Percentiles rank a stretch among this genome's conserved stretches.
Evolutionary conservation across 2,797 vertebrate genomes (phyloP).

Genomic region (Novumbra hubbsi): DNA sequence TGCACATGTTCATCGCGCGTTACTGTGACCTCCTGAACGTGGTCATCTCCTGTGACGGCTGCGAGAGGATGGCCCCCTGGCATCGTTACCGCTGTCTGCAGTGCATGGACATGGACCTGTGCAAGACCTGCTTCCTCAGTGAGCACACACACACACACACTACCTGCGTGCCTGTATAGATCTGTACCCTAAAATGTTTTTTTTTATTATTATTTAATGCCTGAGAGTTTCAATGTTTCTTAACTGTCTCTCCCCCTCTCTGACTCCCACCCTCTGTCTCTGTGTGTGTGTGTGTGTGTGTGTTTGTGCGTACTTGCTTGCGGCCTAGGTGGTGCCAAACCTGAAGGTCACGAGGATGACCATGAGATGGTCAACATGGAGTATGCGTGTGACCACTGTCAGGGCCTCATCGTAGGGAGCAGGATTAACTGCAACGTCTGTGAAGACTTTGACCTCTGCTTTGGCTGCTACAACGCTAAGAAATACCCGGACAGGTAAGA

Average conservation of each 20-base stretch:
- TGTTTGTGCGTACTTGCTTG: not conserved
- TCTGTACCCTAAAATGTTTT: not conserved
- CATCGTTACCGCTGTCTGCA: slow-evolving; percentile 95
- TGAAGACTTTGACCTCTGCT: slow-evolving; percentile 97
- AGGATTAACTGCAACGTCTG: slow-evolving; percentile 96
- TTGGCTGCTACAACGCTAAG: slow-evolving; percentile 94
- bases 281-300: not conserved
- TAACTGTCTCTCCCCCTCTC: too few species aligned
- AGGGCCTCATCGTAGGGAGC: slow-evolving; percentile 93
- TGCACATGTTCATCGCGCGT: slow-evolving; percentile 98
- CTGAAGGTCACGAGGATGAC: slow-evolving; percentile 94
- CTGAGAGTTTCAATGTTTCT: not conserved
- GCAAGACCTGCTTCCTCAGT: slow-evolving; percentile 98
- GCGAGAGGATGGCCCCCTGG: slow-evolving; percentile 93
- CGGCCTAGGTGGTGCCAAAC: slow-evolving; percentile 88
- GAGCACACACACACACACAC: slow-evolving; percentile 44
- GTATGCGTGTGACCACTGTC: slow-evolving; percentile 94
- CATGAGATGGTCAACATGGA: slow-evolving; percentile 99
- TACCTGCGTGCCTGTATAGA: not conserved
- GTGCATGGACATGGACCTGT: slow-evolving; percentile 97
- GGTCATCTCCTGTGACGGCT: slow-evolving; percentile 96
- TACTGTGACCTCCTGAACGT: slow-evolving; percentile 95
- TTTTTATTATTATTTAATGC: not conserved
- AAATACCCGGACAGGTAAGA: slow-evolving; percentile 92
- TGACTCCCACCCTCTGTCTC: too few species aligned